These are phyloP conservation scores for Uria lomvia DNA, from an alignment of 2,113 vertebrate genomes.

Conservation along the genomic window DNA sequence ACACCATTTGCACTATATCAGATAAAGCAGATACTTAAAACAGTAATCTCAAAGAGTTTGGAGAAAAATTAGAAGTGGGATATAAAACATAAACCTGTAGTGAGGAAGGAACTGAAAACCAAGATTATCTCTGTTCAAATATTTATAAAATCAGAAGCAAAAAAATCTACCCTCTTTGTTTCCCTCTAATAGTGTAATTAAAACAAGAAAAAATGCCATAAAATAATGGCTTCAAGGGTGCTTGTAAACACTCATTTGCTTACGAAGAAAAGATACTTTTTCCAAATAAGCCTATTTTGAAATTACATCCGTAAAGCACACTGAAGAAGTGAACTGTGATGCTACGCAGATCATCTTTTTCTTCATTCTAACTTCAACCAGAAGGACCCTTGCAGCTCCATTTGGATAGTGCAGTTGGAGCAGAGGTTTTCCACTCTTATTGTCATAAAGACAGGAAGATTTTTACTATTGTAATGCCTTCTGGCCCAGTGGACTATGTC, in stretches of 20 bases:
- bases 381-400: background rate
- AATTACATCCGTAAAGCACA: slow-evolving; percentile 3
- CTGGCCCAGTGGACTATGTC: background rate
- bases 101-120: background rate
- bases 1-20: background rate
- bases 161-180: background rate
- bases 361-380: background rate
- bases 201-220: background rate
- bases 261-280: background rate
- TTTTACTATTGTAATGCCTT: background rate
- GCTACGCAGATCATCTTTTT: background rate
- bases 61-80: background rate
- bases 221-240: background rate
- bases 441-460: background rate
- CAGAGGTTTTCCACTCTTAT: background rate
- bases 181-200: background rate
- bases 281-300: background rate
- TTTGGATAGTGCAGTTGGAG: background rate
- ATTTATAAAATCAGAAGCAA: background rate
- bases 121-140: background rate
- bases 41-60: background rate
- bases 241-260: slow-evolving; percentile 4
- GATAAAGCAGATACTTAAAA: background rate
- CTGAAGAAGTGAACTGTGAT: background rate
- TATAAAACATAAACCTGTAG: background rate